Base-by-base conservation (phyloP, 2,888 invertebrate species). In the Melipona bicolor region DNA sequence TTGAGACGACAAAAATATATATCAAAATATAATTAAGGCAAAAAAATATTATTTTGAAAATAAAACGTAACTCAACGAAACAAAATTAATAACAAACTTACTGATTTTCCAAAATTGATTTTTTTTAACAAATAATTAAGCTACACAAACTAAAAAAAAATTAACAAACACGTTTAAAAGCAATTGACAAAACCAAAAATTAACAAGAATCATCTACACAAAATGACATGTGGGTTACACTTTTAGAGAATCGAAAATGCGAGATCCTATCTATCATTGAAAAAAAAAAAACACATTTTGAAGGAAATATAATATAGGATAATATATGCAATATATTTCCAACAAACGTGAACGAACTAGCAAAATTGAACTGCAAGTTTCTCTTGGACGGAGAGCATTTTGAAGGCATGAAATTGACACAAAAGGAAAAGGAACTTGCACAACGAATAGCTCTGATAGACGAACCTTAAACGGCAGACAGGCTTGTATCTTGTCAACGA, bases 401-500 rank as follows among this genome's bases (percentile, higher is more conserved):
- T 15, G 4, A 36, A 59, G 54, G 67, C n/a, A 65, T 49, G 13
- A 21, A 32, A 9, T 54, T 61, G 50, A 68, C 61, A 32, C 4
- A 65, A 68, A 79, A 74, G 36, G 61, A 71, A 61, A 43, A 50
- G 36, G 17, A 19, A 9, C 1, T 36, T 36, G 36, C n/a, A 68
- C 52, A 54, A 76, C 61, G 61, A 79, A 32, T 71, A 65, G 91
- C 84, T 73, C 13, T 56, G 6, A 32, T 50, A 61, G 19, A 72
- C 82, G 74, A 71, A 95, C 95, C 94, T 95, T 94, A 92, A 95
- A 95, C 59, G 95, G 95, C 70, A 95, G 91, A 87, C 95, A 95
- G 73, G 94, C 93, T 83, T 95, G 94, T 81, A 95, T 95, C 89
- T 95, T 95, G 90, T 95, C 94, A 83, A 94, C 93, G 86, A 95